Percentiles rank a stretch among this genome's conserved stretches.
phyloP scores from a whole-genome alignment of 2,113 vertebrate species.

The Gallinago undulata region DNA sequence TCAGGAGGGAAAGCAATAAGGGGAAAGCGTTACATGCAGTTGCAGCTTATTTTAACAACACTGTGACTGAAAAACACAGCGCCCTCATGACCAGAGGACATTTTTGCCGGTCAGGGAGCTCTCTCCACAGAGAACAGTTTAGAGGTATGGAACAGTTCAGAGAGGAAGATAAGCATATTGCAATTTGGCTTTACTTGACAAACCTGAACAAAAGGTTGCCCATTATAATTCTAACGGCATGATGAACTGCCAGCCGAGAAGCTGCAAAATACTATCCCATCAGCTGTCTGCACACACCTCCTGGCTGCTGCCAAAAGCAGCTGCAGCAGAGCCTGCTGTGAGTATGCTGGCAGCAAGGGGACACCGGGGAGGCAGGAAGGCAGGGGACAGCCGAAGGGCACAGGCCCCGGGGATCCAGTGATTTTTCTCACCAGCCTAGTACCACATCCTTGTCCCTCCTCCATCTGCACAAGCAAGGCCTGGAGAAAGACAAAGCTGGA shows the following conservation, averaged over 20 bases:
- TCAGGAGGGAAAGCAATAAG: background rate
- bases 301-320: background rate
- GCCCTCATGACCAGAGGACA: background rate
- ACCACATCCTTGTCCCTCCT: background rate
- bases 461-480: background rate
- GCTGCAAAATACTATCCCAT: background rate
- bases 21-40: background rate
- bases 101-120: background rate
- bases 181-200: background rate
- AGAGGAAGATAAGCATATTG: background rate
- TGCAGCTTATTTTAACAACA: background rate
- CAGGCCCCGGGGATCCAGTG: background rate
- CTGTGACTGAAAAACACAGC: background rate
- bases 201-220: background rate
- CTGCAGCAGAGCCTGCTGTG: background rate
- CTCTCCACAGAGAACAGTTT: background rate
- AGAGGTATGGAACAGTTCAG: background rate
- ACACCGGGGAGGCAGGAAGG: background rate
- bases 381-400: background rate
- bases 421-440: background rate
- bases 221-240: background rate
- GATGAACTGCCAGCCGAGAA: background rate
- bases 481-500: background rate
- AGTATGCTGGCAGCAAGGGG: background rate
- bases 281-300: fast-evolving